Conservation (phyloP, 2,797 vertebrate species). For the Sandelia bainsii region DNA sequence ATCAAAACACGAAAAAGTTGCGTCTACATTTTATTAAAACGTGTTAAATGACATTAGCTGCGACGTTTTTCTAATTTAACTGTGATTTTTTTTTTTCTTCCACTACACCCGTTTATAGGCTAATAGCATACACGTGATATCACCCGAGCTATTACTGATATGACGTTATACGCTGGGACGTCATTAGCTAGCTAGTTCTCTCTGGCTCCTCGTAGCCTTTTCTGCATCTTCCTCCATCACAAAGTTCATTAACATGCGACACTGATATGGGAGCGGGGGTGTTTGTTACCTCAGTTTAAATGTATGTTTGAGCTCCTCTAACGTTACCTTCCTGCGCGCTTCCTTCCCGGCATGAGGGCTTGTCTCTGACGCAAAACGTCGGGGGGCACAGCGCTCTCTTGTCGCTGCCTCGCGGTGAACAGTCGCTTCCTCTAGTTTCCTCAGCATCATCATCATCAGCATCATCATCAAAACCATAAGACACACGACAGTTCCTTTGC, state of each 20-base stretch:
- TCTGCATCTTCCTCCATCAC: neutral
- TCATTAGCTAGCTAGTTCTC: neutral
- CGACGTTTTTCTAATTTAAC: neutral
- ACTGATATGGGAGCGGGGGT: too few relatives aligned
- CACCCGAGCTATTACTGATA: neutral
- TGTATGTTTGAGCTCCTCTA: too few relatives aligned
- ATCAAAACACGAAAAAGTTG: neutral
- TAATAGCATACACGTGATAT: slow-evolving; percentile 56
- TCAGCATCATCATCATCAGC: slow-evolving; percentile 11
- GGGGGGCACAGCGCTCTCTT: slow-evolving; percentile 45
- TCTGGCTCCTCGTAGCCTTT: neutral
- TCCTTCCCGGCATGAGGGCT: slow-evolving; percentile 36
- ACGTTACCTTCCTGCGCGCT: slow-evolving; percentile 64
- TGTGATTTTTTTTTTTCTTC: neutral
- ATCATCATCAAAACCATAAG: neutral
- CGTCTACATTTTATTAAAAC: too few relatives aligned
- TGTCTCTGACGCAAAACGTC: slow-evolving; percentile 56
- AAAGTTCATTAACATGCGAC: neutral
- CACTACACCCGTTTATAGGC: neutral
- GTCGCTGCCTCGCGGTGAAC: slow-evolving; percentile 37
- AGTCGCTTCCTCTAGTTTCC: neutral
- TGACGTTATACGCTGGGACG: slow-evolving; percentile 49
- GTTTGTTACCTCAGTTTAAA: neutral
- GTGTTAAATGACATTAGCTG: neutral
- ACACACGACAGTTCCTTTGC: slow-evolving; percentile 28